phyloP scores from a whole-genome alignment of 2,797 vertebrate species.

The Melanotaenia pygmaea region DNA sequence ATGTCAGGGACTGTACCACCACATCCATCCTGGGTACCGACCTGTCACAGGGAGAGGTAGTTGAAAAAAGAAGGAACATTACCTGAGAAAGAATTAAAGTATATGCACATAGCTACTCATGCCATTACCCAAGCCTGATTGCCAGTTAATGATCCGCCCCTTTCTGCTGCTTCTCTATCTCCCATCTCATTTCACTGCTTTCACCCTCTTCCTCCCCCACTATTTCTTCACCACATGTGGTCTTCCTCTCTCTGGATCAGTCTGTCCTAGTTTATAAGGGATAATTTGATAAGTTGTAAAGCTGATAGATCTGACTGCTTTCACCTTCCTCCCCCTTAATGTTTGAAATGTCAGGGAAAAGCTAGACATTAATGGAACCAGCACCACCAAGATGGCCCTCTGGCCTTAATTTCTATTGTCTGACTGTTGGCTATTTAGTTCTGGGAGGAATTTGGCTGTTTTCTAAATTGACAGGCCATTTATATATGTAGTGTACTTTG shows the following conservation, averaged over 20 bases:
- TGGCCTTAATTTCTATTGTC: slow-evolving; percentile 29
- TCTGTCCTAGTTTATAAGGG: slow-evolving; percentile 4
- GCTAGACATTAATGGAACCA: slow-evolving; percentile 32
- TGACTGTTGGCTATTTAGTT: slow-evolving; percentile 6
- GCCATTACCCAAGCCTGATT: slow-evolving; percentile 57
- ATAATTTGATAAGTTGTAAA: slow-evolving; percentile 36
- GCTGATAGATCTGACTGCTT: slow-evolving; percentile 45
- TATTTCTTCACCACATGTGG: background rate
- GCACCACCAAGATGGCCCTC: slow-evolving; percentile 2
- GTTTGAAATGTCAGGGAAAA: slow-evolving; percentile 44
- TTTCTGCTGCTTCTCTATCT: slow-evolving; percentile 11
- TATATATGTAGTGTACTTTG: background rate
- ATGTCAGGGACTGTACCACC: slow-evolving; percentile 23
- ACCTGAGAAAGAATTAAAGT: slow-evolving; percentile 69
- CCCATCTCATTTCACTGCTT: slow-evolving; percentile 26
- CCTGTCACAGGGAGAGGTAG: slow-evolving; percentile 35
- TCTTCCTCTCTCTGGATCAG: slow-evolving; percentile 16
- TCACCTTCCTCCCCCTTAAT: slow-evolving; percentile 15
- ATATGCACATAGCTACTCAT: slow-evolving; percentile 45
- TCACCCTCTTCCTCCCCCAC: background rate
- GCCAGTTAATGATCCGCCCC: slow-evolving; percentile 53
- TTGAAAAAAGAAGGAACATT: slow-evolving; percentile 60
- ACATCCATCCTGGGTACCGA: slow-evolving; percentile 60
- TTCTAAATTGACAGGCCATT: background rate
- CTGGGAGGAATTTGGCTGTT: background rate